These are phyloP conservation scores for Lepetodrilus schrolli DNA, from an alignment of 2,888 invertebrate genomes.

Conservation along the genomic window DNA sequence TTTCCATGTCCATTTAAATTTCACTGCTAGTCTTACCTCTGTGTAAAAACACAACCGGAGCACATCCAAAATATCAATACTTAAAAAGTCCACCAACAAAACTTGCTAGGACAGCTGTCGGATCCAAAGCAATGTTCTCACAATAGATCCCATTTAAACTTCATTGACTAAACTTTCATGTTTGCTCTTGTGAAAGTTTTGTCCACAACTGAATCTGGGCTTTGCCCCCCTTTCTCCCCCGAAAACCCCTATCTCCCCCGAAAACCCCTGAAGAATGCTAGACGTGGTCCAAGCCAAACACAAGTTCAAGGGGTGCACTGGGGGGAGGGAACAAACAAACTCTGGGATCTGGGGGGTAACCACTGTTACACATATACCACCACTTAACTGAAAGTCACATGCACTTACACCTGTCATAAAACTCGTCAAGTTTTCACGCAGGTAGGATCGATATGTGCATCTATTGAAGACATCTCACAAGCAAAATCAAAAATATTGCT, in stretches of 20 bases:
- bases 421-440: background rate
- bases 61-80: slow-evolving; percentile 15
- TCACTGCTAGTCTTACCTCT: no score
- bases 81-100: slow-evolving; percentile 19
- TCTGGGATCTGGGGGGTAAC: background rate
- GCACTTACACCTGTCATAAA: background rate
- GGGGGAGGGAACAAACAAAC: slow-evolving; percentile 18
- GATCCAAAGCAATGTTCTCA: slow-evolving; percentile 15
- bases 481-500: background rate
- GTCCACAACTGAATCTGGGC: background rate
- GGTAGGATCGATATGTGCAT: background rate
- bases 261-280: background rate
- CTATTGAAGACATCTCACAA: background rate
- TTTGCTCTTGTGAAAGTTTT: slow-evolving; percentile 7
- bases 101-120: slow-evolving; percentile 19
- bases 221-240: background rate
- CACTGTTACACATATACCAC: background rate
- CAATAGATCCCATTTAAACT: slow-evolving; percentile 27
- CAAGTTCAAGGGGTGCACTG: slow-evolving; percentile 1
- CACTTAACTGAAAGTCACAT: background rate
- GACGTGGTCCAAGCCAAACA: slow-evolving; percentile 12
- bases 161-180: slow-evolving; percentile 22
- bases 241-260: background rate
- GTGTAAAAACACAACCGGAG: no score
- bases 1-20: no score